phyloP scores from a whole-genome alignment of 2,888 invertebrate species.

The Temnothorax ravouxi region DNA sequence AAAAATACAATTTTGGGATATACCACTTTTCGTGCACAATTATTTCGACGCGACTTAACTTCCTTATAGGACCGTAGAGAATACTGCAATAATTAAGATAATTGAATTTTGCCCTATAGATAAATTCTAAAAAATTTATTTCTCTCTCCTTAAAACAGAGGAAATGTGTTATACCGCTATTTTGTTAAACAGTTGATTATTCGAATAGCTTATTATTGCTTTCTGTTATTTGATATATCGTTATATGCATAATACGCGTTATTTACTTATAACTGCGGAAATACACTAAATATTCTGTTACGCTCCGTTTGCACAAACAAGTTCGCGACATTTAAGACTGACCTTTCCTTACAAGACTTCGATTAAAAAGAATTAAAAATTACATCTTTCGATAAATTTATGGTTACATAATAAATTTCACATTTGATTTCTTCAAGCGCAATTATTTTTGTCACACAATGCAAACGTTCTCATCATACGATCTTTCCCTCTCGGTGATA shows the following conservation, averaged over 20 bases:
- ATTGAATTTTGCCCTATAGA: not conserved
- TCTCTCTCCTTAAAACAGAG: not conserved
- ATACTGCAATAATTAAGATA: not conserved
- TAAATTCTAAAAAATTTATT: not conserved
- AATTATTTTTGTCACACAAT: constrained; percentile 8
- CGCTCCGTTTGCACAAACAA: not conserved
- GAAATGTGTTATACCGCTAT: not conserved
- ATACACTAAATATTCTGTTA: not conserved
- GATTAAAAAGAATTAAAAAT: not conserved
- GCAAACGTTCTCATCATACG: not conserved
- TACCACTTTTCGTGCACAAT: constrained; percentile 15
- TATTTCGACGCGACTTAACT: constrained; percentile 23
- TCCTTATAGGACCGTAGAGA: not conserved
- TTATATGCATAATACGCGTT: constrained; percentile 7
- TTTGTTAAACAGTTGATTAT: not conserved
- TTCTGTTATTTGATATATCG: constrained; percentile 2
- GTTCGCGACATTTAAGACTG: not conserved
- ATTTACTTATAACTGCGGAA: constrained; percentile 1
- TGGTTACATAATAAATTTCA: not conserved
- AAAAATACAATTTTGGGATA: constrained; percentile 34
- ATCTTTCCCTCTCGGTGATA: not conserved
- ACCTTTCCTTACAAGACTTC: not conserved
- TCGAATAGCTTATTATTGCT: not conserved
- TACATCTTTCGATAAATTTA: not conserved
- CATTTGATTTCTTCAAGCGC: not conserved